These are phyloP conservation scores for Neodiprion virginianus DNA, from an alignment of 1,140 invertebrate genomes.

Conservation along the genomic window DNA sequence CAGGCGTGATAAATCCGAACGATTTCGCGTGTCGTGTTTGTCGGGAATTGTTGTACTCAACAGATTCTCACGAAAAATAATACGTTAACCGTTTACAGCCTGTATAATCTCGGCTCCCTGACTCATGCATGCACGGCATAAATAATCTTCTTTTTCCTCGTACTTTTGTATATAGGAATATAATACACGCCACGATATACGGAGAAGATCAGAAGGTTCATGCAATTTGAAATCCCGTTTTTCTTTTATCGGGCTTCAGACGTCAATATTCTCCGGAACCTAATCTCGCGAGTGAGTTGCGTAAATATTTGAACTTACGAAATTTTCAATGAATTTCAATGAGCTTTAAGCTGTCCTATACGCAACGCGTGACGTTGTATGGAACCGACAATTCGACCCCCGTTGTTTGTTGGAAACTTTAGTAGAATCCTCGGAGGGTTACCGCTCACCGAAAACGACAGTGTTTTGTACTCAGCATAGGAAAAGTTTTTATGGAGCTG, in stretches of 20 bases:
- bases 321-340: constrained; percentile 47
- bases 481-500: background rate
- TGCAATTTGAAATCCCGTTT: no score
- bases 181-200: no score
- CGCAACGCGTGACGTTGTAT: background rate
- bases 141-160: no score
- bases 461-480: background rate
- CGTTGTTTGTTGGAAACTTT: constrained; percentile 41
- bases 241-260: no score
- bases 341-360: constrained; percentile 16
- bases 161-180: no score
- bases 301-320: background rate
- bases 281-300: constrained; percentile 8
- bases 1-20: background rate
- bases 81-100: no score
- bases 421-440: constrained; percentile 27
- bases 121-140: no score
- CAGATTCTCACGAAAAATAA: no score
- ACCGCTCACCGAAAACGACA: background rate
- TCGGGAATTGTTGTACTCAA: no score
- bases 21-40: background rate
- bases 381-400: constrained; percentile 24
- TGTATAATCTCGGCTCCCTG: no score
- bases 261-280: constrained; percentile 12
- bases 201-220: no score